These are phyloP conservation scores for Laupala kohalensis DNA, from an alignment of 1,140 invertebrate genomes.

Conservation along the genomic window DNA sequence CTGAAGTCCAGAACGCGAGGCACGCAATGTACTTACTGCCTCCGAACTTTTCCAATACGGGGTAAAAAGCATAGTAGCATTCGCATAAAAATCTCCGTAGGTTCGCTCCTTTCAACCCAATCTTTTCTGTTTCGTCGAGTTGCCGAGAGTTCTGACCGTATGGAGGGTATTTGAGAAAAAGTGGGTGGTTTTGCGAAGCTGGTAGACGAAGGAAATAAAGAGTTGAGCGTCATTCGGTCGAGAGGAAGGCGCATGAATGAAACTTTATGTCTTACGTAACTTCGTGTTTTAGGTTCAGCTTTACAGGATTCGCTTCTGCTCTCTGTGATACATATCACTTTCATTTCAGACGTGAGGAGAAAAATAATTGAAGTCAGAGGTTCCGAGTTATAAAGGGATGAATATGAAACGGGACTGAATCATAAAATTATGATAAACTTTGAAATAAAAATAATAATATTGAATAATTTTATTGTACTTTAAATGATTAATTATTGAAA, in stretches of 20 bases:
- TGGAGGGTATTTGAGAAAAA: not conserved
- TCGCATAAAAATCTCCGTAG: not conserved
- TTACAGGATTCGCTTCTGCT: not conserved
- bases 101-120: not conserved
- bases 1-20: not conserved
- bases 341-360: too few relatives aligned
- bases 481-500: too few relatives aligned
- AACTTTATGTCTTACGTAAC: not conserved
- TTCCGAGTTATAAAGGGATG: too few relatives aligned
- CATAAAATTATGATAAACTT: too few relatives aligned
- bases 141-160: not conserved
- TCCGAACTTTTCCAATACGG: too few relatives aligned
- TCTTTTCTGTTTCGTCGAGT: not conserved
- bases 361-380: too few relatives aligned
- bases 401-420: too few relatives aligned
- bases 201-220: not conserved
- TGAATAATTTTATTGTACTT: too few relatives aligned
- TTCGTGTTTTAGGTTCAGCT: not conserved
- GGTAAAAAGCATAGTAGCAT: too few relatives aligned
- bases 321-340: not conserved
- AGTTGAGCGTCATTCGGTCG: not conserved
- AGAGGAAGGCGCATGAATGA: not conserved
- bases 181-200: not conserved
- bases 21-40: not conserved
- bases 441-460: too few relatives aligned